phyloP scores from a whole-genome alignment of 2,797 vertebrate genomes.

The Gallinago solitaria region DNA sequence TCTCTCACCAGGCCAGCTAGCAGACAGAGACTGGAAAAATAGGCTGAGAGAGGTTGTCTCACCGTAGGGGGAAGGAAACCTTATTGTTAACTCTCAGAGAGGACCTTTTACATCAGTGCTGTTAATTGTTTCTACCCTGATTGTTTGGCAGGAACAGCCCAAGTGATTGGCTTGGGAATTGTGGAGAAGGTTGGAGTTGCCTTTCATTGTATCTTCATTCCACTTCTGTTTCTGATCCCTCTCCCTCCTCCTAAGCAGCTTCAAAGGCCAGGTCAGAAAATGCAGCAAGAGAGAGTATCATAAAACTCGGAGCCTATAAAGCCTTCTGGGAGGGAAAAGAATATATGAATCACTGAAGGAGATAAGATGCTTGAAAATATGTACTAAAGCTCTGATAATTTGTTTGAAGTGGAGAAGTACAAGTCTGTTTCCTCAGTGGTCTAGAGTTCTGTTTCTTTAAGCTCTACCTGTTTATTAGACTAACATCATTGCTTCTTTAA shows the following conservation, averaged over 20 bases:
- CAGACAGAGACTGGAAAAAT: not conserved
- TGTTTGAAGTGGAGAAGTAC: not conserved
- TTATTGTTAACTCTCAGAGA: not conserved
- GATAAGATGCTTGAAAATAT: not conserved
- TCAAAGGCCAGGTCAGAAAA: not conserved
- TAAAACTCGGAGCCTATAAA: not conserved
- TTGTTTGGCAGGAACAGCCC: not conserved
- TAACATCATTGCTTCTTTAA: not conserved
- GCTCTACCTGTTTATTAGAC: not conserved
- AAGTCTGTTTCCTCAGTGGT: not conserved
- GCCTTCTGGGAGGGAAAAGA: not conserved
- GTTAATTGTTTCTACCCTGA: constrained; percentile 3
- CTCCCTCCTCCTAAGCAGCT: not conserved
- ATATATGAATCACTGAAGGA: not conserved
- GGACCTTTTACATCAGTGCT: not conserved
- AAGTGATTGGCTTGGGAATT: not conserved
- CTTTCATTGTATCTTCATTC: not conserved
- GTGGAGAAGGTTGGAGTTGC: not conserved
- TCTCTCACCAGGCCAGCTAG: not conserved
- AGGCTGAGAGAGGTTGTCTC: not conserved
- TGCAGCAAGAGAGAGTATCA: not conserved
- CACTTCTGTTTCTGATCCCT: not conserved
- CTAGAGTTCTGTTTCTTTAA: not conserved
- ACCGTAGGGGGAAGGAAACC: not conserved
- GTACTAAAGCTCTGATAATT: not conserved